Base-by-base conservation (phyloP, 2,113 vertebrate genomes). In the Trematomus loennbergii region DNA sequence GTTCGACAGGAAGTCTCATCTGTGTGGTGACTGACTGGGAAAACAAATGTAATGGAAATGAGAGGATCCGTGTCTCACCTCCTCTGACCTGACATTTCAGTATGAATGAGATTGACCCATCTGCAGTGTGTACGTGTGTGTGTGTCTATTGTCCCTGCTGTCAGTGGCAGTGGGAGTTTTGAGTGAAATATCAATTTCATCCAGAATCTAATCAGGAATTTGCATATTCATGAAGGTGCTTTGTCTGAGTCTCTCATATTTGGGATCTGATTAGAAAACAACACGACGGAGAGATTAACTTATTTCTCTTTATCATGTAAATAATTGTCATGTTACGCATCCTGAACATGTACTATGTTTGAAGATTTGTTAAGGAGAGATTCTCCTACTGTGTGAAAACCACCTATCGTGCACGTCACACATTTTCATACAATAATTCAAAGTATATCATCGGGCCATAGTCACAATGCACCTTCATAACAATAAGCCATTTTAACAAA, bases 31-130 rank as follows among this genome's bases (percentile, higher is more conserved):
- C 68, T 59, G 62, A 71, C 64, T 81, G 58, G 4, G 10, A 52
- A 66, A 85, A 66, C 13, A 73, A 20, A 67, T 25, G 46, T 46
- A 61, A 85, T 45, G 60, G 1, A 62, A 78, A 81, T 49, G 54
- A 79, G 40, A n/a, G n/a, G 22, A 13, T 71, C 18, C 20, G 25
- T 29, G 25, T 29, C 25, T 83, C 62, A 66, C 63, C 84, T 62
- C 40, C 17, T 1, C 55, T 83, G 79, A 80, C 69, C 82, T 78
- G 88, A 84, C 85, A 85, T 85, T 89, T 89, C 65, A 75, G 67
- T 59, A 36, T 66, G 65, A 88, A 81, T 43, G 54, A 84, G 61
- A 25, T 22, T 22, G 49, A 66, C 75, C 62, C 18, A 20, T 29
- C 25, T 29, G 25, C 25, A 10, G 12, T 17, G 5, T 70, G 40